Evolutionary conservation across 2,797 vertebrate species (phyloP).

Genomic region (Manis crassicaudata): DNA sequence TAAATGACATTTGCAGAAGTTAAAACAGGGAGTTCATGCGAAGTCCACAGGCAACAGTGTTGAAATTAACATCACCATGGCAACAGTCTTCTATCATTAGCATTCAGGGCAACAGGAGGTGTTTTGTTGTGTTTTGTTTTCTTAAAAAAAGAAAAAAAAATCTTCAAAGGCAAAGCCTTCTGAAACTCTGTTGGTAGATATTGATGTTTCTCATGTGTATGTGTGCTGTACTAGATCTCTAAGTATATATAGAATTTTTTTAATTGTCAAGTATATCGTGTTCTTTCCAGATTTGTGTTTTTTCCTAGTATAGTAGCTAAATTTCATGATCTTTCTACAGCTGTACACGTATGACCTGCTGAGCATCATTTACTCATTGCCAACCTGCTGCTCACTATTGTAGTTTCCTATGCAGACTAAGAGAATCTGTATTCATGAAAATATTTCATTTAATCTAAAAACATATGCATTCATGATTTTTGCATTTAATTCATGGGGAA

Average conservation of each 20-base stretch:
- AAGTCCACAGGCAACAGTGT: constrained; percentile 90
- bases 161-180: constrained; percentile 76
- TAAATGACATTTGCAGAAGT: constrained; percentile 91
- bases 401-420: constrained; percentile 56
- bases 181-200: constrained; percentile 70
- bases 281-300: constrained; percentile 65
- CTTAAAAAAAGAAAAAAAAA: constrained; percentile 79
- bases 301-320: constrained; percentile 69
- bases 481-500: constrained; percentile 52
- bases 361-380: constrained; percentile 79
- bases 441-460: constrained; percentile 62
- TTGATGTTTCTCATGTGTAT: constrained; percentile 48
- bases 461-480: neutral
- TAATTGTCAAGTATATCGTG: neutral
- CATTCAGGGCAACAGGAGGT: constrained; percentile 87
- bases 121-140: constrained; percentile 88
- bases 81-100: constrained; percentile 90
- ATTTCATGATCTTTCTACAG: constrained; percentile 77
- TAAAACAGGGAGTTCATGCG: constrained; percentile 89
- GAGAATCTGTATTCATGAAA: constrained; percentile 63
- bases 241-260: constrained; percentile 58
- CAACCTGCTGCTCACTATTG: constrained; percentile 73
- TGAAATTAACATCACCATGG: constrained; percentile 91
- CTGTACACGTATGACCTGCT: constrained; percentile 78
- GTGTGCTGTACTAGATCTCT: neutral